phyloP scores from a whole-genome alignment of 2,888 invertebrate species.

The Prosopocoilus inquinatus region DNA sequence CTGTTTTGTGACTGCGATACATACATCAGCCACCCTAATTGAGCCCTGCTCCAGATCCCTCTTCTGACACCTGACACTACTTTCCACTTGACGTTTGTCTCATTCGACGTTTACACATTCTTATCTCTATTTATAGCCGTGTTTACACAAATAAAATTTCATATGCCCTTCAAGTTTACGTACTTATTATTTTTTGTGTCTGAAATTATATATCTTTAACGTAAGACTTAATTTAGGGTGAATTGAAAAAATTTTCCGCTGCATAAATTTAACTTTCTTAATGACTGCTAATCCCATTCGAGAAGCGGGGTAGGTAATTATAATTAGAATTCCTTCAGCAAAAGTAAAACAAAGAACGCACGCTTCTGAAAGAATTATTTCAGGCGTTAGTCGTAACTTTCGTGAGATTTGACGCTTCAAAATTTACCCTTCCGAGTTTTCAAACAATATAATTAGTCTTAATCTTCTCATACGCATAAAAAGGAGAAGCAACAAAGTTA shows the following conservation, averaged over 20 bases:
- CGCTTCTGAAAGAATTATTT: constrained; percentile 24
- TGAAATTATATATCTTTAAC: no score
- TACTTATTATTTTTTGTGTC: no score
- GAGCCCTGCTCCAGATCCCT: constrained; percentile 40
- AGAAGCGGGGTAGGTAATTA: constrained; percentile 22
- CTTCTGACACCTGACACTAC: constrained; percentile 46
- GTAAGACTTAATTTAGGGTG: no score
- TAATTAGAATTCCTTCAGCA: constrained; percentile 23
- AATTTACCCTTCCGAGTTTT: constrained; percentile 26
- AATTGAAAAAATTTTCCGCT: no score
- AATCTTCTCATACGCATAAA: constrained; percentile 29
- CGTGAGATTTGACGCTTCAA: constrained; percentile 19
- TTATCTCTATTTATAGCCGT: constrained; percentile 15
- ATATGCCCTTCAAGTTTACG: no score
- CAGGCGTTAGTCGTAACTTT: constrained; percentile 21
- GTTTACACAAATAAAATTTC: no score
- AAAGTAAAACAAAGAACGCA: constrained; percentile 21
- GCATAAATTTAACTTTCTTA: background rate
- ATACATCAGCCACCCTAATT: constrained; percentile 45
- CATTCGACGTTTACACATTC: constrained; percentile 32
- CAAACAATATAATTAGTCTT: constrained; percentile 31
- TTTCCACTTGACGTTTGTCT: constrained; percentile 45
- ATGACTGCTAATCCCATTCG: constrained; percentile 20
- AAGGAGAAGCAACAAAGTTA: constrained; percentile 22
- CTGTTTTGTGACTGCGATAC: constrained; percentile 39